phyloP scores from a whole-genome alignment of 1,140 invertebrate species.

The Drosophila repletoides region DNA sequence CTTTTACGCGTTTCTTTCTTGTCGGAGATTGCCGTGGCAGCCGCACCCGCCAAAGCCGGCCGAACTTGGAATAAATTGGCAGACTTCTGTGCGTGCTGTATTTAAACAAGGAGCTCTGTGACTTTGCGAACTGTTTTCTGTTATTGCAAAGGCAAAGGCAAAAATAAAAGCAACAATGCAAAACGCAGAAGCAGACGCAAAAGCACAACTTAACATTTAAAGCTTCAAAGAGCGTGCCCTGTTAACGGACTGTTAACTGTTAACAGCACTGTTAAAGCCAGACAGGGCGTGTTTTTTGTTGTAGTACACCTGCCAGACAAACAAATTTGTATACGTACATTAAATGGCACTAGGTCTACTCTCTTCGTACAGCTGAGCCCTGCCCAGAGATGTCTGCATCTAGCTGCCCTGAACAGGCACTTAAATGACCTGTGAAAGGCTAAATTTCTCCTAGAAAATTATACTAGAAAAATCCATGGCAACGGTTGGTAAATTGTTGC shows the following conservation, averaged over 20 bases:
- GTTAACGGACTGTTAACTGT: conserved; percentile 37
- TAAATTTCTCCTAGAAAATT: conserved; percentile 49
- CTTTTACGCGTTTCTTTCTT: conserved; percentile 42
- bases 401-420: too few species aligned
- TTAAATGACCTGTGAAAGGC: conserved; percentile 38
- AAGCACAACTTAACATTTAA: conserved; percentile 43
- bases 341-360: conserved; percentile 19
- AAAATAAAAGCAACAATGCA: conserved; percentile 31
- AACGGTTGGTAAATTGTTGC: conserved; percentile 50
- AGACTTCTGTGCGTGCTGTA: conserved; percentile 70
- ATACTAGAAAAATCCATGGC: not conserved
- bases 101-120: conserved; percentile 60
- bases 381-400: conserved; percentile 23
- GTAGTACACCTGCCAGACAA: conserved; percentile 8
- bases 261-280: conserved; percentile 1
- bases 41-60: conserved; percentile 61
- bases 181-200: conserved; percentile 11
- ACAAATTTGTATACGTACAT: conserved; percentile 17
- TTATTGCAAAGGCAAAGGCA: conserved; percentile 50
- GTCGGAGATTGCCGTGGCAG: conserved; percentile 21
- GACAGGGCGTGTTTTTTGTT: conserved; percentile 12
- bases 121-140: conserved; percentile 43
- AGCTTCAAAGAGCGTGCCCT: conserved; percentile 53
- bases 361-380: conserved; percentile 13
- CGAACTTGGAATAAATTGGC: conserved; percentile 77